These are phyloP conservation scores for Microplitis demolitor DNA, from an alignment of 1,140 invertebrate species.

Conservation along the genomic window DNA sequence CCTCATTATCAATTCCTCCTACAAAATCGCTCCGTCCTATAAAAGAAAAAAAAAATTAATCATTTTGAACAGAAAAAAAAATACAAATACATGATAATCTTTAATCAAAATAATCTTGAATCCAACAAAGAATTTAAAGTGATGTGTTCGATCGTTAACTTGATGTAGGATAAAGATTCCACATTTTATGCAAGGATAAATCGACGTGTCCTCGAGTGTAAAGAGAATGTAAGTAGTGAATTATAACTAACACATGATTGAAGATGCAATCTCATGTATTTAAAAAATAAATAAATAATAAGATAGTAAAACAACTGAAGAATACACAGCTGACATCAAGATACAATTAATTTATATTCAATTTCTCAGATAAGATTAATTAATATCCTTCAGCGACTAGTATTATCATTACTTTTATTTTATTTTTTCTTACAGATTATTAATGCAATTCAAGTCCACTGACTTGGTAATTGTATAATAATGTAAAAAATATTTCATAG, in stretches of 20 bases:
- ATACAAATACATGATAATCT: background rate
- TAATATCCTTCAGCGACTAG: no score
- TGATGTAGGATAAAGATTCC: constrained; percentile 6
- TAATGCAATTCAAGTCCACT: background rate
- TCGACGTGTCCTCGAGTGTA: constrained; percentile 24
- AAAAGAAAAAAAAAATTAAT: constrained; percentile 27
- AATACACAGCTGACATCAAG: background rate
- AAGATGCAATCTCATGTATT: background rate
- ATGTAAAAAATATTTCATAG: background rate
- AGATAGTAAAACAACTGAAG: background rate
- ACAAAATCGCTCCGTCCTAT: constrained; percentile 71
- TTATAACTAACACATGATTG: constrained; percentile 2
- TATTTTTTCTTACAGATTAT: background rate
- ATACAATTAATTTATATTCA: background rate
- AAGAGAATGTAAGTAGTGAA: constrained; percentile 23
- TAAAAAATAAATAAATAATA: background rate
- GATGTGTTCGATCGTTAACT: background rate
- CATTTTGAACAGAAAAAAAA: background rate
- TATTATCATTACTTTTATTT: background rate
- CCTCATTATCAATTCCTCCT: constrained; percentile 80
- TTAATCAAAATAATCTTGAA: background rate
- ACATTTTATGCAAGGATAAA: constrained; percentile 30
- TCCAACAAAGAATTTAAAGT: no score
- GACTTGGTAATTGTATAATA: background rate
- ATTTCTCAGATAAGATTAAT: background rate